Evolutionary conservation across 2,797 vertebrate genomes (phyloP).

Genomic region (Alosa sapidissima): DNA sequence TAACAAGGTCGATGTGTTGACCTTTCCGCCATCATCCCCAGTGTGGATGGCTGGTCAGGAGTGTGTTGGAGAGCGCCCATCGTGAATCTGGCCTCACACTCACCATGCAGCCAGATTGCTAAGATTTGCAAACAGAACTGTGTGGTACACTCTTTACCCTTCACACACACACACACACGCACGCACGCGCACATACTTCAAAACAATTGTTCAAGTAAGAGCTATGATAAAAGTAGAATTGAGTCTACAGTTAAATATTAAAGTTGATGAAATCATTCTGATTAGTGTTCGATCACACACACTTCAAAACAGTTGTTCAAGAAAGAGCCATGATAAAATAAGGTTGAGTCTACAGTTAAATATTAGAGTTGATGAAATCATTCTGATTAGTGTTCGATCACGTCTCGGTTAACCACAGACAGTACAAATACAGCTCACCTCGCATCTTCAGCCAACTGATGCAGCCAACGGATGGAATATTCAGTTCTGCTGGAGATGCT

Average conservation of each 20-base stretch:
- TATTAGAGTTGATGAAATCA: neutral
- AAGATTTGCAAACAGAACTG: neutral
- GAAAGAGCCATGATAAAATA: neutral
- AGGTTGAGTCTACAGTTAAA: neutral
- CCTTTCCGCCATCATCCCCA: slow-evolving; percentile 21
- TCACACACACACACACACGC: neutral
- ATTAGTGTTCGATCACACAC: neutral
- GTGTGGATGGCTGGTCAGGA: slow-evolving; percentile 28
- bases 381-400: neutral
- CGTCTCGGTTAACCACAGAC: neutral
- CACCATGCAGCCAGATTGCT: neutral
- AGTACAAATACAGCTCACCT: neutral
- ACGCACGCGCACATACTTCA: no score
- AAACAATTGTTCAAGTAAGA: neutral
- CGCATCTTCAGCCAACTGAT: neutral
- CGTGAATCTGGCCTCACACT: slow-evolving; percentile 16
- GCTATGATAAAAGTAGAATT: neutral
- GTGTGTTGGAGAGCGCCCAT: slow-evolving; percentile 4
- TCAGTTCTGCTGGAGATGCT: neutral
- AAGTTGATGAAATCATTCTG: neutral
- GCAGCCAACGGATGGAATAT: neutral
- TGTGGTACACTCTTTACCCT: neutral
- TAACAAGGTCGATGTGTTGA: slow-evolving; percentile 33
- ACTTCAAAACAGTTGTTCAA: neutral
- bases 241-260: neutral